Percentiles rank a stretch among this genome's conserved stretches.
These are phyloP conservation scores for Peromyscus eremicus DNA, from an alignment of 2,797 vertebrate species.

Conservation along the genomic window DNA sequence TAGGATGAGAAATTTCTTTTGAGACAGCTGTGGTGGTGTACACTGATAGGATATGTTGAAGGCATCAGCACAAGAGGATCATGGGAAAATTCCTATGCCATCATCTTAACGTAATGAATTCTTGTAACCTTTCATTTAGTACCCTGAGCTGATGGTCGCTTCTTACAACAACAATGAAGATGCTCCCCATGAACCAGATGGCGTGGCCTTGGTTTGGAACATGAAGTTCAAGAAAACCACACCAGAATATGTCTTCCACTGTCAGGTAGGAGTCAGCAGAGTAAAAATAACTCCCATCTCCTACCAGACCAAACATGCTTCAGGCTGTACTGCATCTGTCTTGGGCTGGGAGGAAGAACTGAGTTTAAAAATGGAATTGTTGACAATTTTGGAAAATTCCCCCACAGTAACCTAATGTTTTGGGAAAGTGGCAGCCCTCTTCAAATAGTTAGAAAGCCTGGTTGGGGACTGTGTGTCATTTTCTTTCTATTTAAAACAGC, in stretches of 20 bases:
- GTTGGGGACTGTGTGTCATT: constrained; percentile 84
- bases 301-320: constrained; percentile 70
- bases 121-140: constrained; percentile 87
- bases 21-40: too few species aligned
- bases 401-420: constrained; percentile 84
- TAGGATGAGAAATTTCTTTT: neutral
- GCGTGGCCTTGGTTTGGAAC: constrained; percentile 98
- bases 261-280: constrained; percentile 92
- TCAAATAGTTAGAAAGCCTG: constrained; percentile 83
- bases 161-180: constrained; percentile 99
- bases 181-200: constrained; percentile 97
- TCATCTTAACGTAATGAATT: neutral
- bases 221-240: constrained; percentile 99
- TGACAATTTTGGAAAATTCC: constrained; percentile 83
- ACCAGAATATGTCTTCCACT: constrained; percentile 98
- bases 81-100: neutral
- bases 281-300: constrained; percentile 76
- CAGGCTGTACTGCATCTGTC: constrained; percentile 62
- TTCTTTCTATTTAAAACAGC: constrained; percentile 88
- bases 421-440: constrained; percentile 81
- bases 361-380: constrained; percentile 83
- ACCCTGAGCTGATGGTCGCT: constrained; percentile 97
- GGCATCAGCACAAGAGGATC: too few species aligned
- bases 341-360: constrained; percentile 71
- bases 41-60: neutral